phyloP scores from a whole-genome alignment of 2,888 invertebrate species.

The Azorinus chamasolen region DNA sequence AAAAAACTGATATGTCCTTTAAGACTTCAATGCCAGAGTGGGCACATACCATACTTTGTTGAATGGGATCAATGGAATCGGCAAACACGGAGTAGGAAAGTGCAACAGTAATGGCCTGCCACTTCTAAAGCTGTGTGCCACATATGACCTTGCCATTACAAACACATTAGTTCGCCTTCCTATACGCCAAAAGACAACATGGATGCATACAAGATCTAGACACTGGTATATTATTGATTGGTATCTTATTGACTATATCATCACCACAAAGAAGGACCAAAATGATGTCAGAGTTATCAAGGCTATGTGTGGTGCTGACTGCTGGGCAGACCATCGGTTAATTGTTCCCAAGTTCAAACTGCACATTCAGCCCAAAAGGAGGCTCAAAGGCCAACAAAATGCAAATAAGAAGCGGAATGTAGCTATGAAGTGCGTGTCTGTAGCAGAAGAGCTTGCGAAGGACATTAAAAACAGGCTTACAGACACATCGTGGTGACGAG shows the following conservation, averaged over 20 bases:
- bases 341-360: neutral
- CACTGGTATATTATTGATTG: too few relatives aligned
- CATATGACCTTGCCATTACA: too few relatives aligned
- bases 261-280: too few relatives aligned
- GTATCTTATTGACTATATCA: conserved; percentile 11
- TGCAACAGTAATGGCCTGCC: conserved; percentile 2
- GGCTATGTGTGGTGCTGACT: conserved; percentile 27
- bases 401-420: conserved; percentile 1
- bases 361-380: conserved; percentile 13
- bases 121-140: conserved; percentile 1
- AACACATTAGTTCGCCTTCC: neutral
- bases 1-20: conserved; percentile 25
- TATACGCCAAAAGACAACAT: neutral
- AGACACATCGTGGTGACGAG: neutral
- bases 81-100: conserved; percentile 4
- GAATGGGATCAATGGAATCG: conserved; percentile 24
- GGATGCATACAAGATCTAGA: conserved; percentile 2
- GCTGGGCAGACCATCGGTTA: conserved; percentile 34
- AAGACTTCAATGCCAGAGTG: conserved; percentile 39
- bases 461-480: neutral
- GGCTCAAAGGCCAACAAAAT: conserved; percentile 21
- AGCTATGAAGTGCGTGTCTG: neutral
- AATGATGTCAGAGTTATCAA: neutral
- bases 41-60: conserved; percentile 21
- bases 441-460: neutral